Evolutionary conservation across 2,888 invertebrate genomes (phyloP).

Genomic region (Cerastoderma edule): DNA sequence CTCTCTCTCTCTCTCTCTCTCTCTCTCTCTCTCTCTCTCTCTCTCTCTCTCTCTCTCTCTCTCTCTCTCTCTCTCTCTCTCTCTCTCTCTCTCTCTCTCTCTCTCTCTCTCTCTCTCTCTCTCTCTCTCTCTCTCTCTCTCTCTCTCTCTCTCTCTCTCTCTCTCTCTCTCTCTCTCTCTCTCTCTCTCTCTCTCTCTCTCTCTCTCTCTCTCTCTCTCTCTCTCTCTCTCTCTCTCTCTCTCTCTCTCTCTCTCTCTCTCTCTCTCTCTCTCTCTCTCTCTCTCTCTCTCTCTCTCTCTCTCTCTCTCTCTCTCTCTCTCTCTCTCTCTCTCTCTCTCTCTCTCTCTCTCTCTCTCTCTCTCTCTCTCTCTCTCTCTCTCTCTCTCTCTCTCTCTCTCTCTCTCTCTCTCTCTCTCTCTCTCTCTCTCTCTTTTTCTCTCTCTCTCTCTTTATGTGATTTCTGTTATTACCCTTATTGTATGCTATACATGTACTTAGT

Average conservation of each 20-base stretch:
- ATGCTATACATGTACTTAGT: background rate
- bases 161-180: no score
- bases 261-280: background rate
- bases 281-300: background rate
- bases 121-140: no score
- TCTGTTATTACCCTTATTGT: background rate
- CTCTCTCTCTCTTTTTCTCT: slow-evolving; percentile 16
- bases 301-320: background rate
- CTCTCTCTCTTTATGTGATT: background rate
- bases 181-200: no score
- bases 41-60: slow-evolving; percentile 1
- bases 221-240: background rate
- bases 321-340: background rate
- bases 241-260: background rate
- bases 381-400: slow-evolving; percentile 26
- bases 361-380: slow-evolving; percentile 22
- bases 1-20: slow-evolving; percentile 1
- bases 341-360: slow-evolving; percentile 4
- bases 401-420: slow-evolving; percentile 25
- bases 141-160: no score
- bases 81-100: background rate
- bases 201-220: no score
- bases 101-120: background rate
- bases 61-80: background rate
- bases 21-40: slow-evolving; percentile 1